Base-by-base conservation (phyloP, 1,140 invertebrate genomes). In the Anthonomus grandis region DNA sequence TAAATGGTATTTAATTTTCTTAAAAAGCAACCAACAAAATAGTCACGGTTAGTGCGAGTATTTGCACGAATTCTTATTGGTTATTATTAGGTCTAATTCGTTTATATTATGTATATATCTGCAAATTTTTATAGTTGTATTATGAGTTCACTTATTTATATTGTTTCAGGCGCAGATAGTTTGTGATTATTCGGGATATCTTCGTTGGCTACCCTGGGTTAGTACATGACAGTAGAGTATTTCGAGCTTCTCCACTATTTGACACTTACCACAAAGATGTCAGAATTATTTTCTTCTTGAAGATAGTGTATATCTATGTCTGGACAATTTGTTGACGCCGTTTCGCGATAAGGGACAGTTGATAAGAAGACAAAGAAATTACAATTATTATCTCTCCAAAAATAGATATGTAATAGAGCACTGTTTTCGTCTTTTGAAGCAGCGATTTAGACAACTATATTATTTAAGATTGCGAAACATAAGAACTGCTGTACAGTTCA, bases 161-260 rank as follows among this genome's bases (percentile, higher is more conserved):
- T 22, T 56, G 0, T 50, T 50, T 12, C n/a, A 58, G 56, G 22
- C 25, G 21, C 56, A 52, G 24, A 15, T 51, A 24, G 62, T 64
- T 13, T 65, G 59, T 54, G 58, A 65, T 21, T 42, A 65, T 68
- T 24, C 47, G 51, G 9, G 65, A 65, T 52, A 53, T 67, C 3
- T 67, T 65, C 45, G 41, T 59, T 42, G 66, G 68, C 31, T 63
- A 47, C 52, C 67, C 64, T 3, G 62, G 62, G 17, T 59, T 60
- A 38, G 58, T 63, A 22, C 64, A 67, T 53, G 60, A 67, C 54
- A 59, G 23, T 18, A 37, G 54, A 31, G 61, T 67, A 22, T 67
- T 65, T 27, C 18, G 57, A 47, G 50, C 9, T 31, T 63, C 53
- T 6, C 37, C 63, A 13, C 18, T 67, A 44, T 59, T 8, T 41